A percentile compares a stretch with the other conserved stretches of the same genome.
Evolutionary conservation across 2,888 invertebrate species (phyloP).

Genomic region (Odontocerum albicorne): DNA sequence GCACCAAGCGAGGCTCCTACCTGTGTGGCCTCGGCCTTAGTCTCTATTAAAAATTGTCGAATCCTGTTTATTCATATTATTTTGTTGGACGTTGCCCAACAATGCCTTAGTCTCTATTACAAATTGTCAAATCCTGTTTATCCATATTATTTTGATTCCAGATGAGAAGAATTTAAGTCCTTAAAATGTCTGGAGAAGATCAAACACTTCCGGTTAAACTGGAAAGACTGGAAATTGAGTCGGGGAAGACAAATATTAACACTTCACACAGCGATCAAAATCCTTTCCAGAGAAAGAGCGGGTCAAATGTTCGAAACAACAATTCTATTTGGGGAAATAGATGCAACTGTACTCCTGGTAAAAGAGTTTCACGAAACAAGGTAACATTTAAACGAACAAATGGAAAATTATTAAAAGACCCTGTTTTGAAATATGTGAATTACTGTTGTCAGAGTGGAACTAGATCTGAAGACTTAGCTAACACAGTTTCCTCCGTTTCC

Average conservation of each 20-base stretch:
- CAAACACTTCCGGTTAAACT: slow-evolving; percentile 53
- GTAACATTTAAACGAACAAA: slow-evolving; percentile 46
- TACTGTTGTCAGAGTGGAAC: slow-evolving; percentile 30
- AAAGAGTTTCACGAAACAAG: slow-evolving; percentile 23
- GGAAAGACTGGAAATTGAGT: slow-evolving; percentile 60
- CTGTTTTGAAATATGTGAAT: slow-evolving; percentile 56
- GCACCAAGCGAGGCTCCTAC: no score
- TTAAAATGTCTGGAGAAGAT: slow-evolving; percentile 33
- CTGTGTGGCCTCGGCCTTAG: no score
- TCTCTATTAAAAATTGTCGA: no score
- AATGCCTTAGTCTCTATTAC: no score
- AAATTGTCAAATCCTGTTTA: no score
- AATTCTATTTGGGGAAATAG: slow-evolving; percentile 37
- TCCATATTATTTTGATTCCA: no score
- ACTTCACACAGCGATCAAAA: slow-evolving; percentile 43
- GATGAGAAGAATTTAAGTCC: no score
- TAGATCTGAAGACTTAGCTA: slow-evolving; percentile 22
- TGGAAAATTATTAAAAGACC: slow-evolving; percentile 58
- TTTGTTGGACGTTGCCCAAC: no score
- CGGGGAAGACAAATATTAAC: slow-evolving; percentile 41
- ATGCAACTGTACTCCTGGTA: slow-evolving; percentile 12
- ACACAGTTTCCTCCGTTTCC: slow-evolving; percentile 19
- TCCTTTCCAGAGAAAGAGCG: slow-evolving; percentile 41
- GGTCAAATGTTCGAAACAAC: background rate
- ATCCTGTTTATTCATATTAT: no score